phyloP scores from a whole-genome alignment of 2,797 vertebrate species.

The Intellagama lesueurii region DNA sequence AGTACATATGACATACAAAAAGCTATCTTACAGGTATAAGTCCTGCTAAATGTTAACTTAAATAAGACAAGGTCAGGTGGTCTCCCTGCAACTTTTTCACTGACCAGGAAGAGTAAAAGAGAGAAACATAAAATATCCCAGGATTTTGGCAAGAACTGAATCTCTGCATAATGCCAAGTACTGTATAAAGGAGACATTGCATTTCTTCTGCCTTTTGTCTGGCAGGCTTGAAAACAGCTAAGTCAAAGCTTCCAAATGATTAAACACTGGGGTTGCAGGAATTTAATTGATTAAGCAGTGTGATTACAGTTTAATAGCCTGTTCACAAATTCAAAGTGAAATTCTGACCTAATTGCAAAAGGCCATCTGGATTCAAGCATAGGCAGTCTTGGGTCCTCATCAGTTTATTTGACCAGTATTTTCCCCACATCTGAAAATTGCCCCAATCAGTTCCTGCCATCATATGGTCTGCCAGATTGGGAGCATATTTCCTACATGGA shows the following conservation, averaged over 20 bases:
- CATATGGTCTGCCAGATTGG: background rate
- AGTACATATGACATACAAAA: background rate
- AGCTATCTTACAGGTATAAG: background rate
- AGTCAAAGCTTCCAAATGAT: conserved; percentile 21
- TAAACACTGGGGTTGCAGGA: background rate
- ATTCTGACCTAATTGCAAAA: conserved; percentile 12
- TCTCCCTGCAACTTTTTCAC: background rate
- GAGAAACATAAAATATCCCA: background rate
- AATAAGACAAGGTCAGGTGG: background rate
- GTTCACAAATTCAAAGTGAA: conserved; percentile 22
- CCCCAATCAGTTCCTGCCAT: background rate
- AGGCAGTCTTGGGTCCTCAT: background rate
- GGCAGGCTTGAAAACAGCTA: background rate
- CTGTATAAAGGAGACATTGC: background rate
- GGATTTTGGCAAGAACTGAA: background rate
- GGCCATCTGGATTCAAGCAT: conserved; percentile 14
- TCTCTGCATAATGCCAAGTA: background rate
- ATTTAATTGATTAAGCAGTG: conserved; percentile 34
- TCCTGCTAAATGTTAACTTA: background rate
- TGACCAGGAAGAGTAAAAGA: background rate
- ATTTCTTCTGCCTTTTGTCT: background rate
- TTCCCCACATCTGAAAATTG: background rate
- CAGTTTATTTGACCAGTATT: background rate
- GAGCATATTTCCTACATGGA: background rate
- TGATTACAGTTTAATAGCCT: conserved; percentile 32